Conservation (phyloP, 2,113 vertebrate genomes). For the Lanius ludovicianus region DNA sequence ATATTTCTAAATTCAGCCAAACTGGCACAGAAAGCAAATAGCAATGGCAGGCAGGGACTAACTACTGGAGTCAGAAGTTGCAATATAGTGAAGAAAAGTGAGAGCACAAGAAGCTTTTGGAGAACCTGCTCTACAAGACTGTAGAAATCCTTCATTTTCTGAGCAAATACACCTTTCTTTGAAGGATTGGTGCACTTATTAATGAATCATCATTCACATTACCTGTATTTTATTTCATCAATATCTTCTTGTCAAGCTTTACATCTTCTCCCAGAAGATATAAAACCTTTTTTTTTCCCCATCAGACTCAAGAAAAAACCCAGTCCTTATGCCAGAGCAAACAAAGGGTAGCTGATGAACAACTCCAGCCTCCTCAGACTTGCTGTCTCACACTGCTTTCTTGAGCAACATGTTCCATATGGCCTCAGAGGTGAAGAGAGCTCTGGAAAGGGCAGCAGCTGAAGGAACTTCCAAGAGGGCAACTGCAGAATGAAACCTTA, state of each 20-base stretch:
- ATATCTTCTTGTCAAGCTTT: background rate
- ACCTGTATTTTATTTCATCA: background rate
- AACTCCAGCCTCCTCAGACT: background rate
- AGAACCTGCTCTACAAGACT: background rate
- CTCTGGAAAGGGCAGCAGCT: background rate
- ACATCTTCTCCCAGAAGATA: background rate
- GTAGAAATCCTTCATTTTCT: background rate
- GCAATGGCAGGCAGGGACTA: background rate
- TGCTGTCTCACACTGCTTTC: background rate
- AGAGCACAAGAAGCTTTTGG: background rate
- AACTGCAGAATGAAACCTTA: constrained; percentile 26
- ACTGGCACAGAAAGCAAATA: background rate
- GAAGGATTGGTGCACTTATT: background rate
- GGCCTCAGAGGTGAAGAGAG: background rate
- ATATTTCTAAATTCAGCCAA: no score
- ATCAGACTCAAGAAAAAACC: background rate
- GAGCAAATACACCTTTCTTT: background rate
- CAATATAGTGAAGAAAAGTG: background rate
- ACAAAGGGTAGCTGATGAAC: background rate
- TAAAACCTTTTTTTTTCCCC: accelerated
- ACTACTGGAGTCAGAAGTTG: background rate
- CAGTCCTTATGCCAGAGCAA: background rate
- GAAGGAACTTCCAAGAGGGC: constrained; percentile 2
- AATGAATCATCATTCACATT: background rate
- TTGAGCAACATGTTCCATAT: background rate